Evolutionary conservation across 2,113 vertebrate species (phyloP).

Genomic region (Lagopus leucura): DNA sequence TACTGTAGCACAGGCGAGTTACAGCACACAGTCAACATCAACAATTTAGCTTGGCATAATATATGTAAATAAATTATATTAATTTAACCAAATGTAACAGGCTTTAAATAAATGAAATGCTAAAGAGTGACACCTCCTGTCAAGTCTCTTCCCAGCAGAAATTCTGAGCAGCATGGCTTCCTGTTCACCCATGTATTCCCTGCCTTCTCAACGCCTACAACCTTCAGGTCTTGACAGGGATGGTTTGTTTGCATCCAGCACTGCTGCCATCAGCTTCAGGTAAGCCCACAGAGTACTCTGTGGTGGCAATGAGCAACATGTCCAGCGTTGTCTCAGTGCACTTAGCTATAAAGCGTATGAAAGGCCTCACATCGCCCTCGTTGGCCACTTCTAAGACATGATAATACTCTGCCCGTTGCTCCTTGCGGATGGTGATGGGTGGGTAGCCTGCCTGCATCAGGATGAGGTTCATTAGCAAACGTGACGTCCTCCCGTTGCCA

Average conservation of each 20-base stretch:
- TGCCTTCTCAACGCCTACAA: accelerated
- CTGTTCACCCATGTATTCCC: accelerated
- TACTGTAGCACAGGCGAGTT: background rate
- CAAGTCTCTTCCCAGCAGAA: background rate
- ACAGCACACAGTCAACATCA: background rate
- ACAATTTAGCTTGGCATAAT: background rate
- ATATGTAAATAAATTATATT: slow-evolving; percentile 61
- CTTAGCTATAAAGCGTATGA: slow-evolving; percentile 96
- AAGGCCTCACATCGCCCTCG: slow-evolving; percentile 93
- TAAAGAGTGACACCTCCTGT: background rate
- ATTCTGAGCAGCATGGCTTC: accelerated
- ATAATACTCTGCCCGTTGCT: slow-evolving; percentile 94
- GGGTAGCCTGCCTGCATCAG: slow-evolving; percentile 96
- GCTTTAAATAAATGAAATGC: slow-evolving; percentile 62
- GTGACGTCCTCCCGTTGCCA: slow-evolving; percentile 92
- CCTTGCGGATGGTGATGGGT: slow-evolving; percentile 93
- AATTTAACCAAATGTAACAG: slow-evolving; percentile 35
- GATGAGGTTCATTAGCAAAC: slow-evolving; percentile 95
- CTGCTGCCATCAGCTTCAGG: slow-evolving; percentile 81
- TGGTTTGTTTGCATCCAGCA: slow-evolving; percentile 85
- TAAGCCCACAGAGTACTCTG: slow-evolving; percentile 89
- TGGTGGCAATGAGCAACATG: slow-evolving; percentile 92
- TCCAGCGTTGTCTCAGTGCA: slow-evolving; percentile 95
- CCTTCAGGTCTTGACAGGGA: slow-evolving; percentile 81
- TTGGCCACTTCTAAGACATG: slow-evolving; percentile 90